phyloP scores from a whole-genome alignment of 2,113 vertebrate genomes.

The Empidonax alnorum region DNA sequence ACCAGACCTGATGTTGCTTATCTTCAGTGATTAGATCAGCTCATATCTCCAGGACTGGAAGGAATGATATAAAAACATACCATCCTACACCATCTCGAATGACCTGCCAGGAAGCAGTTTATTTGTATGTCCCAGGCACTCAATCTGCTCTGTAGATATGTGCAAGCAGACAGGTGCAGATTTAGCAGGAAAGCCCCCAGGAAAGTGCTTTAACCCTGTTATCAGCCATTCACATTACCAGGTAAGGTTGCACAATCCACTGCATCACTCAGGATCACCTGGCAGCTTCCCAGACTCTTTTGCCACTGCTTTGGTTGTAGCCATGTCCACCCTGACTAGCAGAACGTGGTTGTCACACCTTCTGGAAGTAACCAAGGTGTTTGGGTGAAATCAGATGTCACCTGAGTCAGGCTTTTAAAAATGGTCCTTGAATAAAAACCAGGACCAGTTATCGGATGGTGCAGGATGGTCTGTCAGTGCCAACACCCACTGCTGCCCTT shows the following conservation, averaged over 20 bases:
- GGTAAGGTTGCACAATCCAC: background rate
- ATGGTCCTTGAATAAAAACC: background rate
- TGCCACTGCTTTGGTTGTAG: background rate
- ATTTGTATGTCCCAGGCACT: conserved; percentile 7
- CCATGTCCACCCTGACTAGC: background rate
- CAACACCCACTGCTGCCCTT: background rate
- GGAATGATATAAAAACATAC: conserved; percentile 45
- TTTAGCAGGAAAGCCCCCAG: background rate
- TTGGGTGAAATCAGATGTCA: background rate
- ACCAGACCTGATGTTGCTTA: conserved; percentile 35
- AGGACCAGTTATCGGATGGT: background rate
- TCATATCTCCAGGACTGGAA: conserved; percentile 39
- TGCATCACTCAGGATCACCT: background rate
- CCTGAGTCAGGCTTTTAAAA: background rate
- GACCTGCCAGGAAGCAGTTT: conserved; percentile 20
- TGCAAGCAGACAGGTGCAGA: conserved; percentile 2
- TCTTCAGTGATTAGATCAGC: background rate
- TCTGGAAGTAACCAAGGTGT: background rate
- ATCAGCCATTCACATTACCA: background rate
- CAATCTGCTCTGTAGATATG: background rate
- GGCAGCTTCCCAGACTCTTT: background rate
- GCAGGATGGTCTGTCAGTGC: too few relatives aligned
- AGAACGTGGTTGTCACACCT: background rate
- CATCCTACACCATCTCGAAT: background rate
- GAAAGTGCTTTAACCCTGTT: background rate